phyloP scores from a whole-genome alignment of 2,888 invertebrate species.

The Lagria hirta region DNA sequence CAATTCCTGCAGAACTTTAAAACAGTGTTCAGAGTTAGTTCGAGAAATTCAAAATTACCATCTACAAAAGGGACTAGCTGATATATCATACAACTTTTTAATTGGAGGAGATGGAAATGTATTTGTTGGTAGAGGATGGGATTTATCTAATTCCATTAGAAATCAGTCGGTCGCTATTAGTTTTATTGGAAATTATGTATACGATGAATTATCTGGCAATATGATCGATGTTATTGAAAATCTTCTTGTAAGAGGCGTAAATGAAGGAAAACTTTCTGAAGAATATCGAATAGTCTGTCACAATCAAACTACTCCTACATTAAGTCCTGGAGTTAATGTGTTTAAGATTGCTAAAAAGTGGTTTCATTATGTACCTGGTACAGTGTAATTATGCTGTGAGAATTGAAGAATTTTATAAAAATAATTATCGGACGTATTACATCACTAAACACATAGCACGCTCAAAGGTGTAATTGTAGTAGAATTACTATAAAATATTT shows the following conservation, averaged over 20 bases:
- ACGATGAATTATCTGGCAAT: slow-evolving; percentile 48
- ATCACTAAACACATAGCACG: too few relatives aligned
- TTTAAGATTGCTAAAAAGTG: slow-evolving; percentile 56
- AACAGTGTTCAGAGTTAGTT: slow-evolving; percentile 10
- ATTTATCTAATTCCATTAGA: slow-evolving; percentile 57
- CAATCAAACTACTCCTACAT: slow-evolving; percentile 55
- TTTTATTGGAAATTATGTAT: slow-evolving; percentile 57
- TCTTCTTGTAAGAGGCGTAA: slow-evolving; percentile 54
- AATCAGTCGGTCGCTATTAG: slow-evolving; percentile 54
- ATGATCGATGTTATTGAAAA: slow-evolving; percentile 55
- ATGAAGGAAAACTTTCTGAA: slow-evolving; percentile 49
- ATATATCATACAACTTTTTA: slow-evolving; percentile 57
- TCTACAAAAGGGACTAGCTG: slow-evolving; percentile 37
- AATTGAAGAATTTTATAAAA: too few relatives aligned
- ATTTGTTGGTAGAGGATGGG: slow-evolving; percentile 59
- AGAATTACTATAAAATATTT: too few relatives aligned
- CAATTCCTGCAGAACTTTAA: slow-evolving; percentile 6
- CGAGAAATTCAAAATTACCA: slow-evolving; percentile 15
- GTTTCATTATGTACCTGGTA: slow-evolving; percentile 50
- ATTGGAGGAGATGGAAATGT: slow-evolving; percentile 61
- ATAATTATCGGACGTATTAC: too few relatives aligned
- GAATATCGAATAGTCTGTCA: slow-evolving; percentile 58
- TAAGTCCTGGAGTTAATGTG: slow-evolving; percentile 58
- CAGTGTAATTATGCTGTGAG: too few relatives aligned
- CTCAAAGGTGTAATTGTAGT: too few relatives aligned